Evolutionary conservation across 2,797 vertebrate genomes (phyloP), one percentile per base, ranked within the genome.

Genomic region (Sternotherus odoratus): DNA sequence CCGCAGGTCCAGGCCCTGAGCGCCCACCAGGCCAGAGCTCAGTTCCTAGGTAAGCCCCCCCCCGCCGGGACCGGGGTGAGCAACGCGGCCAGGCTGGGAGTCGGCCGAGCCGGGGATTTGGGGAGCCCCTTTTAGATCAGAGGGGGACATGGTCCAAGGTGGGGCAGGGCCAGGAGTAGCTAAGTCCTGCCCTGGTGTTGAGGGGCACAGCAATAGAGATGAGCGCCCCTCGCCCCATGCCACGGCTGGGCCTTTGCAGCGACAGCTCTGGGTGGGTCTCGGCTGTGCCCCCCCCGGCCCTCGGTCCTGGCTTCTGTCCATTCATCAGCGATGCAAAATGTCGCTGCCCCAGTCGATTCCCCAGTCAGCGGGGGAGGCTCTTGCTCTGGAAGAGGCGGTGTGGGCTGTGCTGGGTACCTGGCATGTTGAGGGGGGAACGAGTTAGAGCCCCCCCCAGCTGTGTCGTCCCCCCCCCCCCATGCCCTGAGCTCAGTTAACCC

Each of bases 11-110:
- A 99, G 97, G 98, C 99, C 0, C 98, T 99, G 92, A 99, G 98
- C n/a, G 98, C 99, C 2, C 98, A 99, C 98, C 99, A 99, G 97
- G 99, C 99, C 91, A 98, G 98, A 2, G 99, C 99, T 26, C 99
- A 99, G 97, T 99, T 99, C 97, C 98, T 99, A 43, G 99, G 99
- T 99, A 97, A 98, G 98, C 21, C 13, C 36, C 12, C 49, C 49
- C 12, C 21, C n/a, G 17, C 12, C 21, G 6, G 36, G 36, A 3
- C 8, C 5, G 3, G n/a, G 39, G 36, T 48, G 16, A 12, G 43
- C 36, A 57, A 30, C 26, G 26, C 11, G 57, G 57, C 57, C 13
- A 60, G 30, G n/a, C 63, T 36, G n/a, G n/a, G n/a, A 66, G n/a
- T 17, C 17, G 3, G 60, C 17, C 17, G 16, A n/a, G 33, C 12